Base-by-base conservation (phyloP, 2,888 invertebrate genomes). In the Tricholauxania praeusta region DNA sequence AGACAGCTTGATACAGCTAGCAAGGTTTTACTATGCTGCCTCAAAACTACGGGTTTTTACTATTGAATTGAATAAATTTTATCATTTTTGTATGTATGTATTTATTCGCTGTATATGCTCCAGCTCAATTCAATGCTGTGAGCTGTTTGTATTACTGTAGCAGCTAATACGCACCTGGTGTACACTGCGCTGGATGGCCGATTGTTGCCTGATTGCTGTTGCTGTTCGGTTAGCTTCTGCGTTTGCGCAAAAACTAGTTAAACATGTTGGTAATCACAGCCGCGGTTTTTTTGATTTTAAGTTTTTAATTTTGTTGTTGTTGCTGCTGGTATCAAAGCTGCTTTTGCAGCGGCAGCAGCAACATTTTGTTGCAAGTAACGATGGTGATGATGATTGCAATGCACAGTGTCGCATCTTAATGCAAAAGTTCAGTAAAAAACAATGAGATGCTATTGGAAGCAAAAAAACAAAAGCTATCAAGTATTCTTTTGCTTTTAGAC, bases 251-350 rank as follows among this genome's bases (percentile, higher is more conserved):
- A 63, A 77, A 77, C 78, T 73, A 74, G 78, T 76, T 75, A 77
- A 78, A 77, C 78, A 74, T 76, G 76, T 77, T 76, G 75, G 74
- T 69, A 74, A 73, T 75, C 67, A 74, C 74, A 73, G 75, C 73
- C 66, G 64, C 32, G 64, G 60, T 52, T 63, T 64, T 64, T 70
- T 57, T 57, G 70, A 48, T 64, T 71, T 53, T 17, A 28, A 68
- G 32, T 48, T 72, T 63, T 39, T 68, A 66, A 51, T 52, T 8
- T 47, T 52, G 28, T 73, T 71, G 51, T 17, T 52, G 62, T 59
- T 65, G 60, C 65, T 49, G 39, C 65, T 49, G 39, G 48, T 63
- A 48, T 49, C 5, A n/a, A 53, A 39, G 39, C 10, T 10, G 39
- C 10, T 39, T 39, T 39, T 39, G 39, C 39, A 39, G 39, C 6